phyloP scores from a whole-genome alignment of 1,140 invertebrate genomes.

The Teleopsis dalmanni region DNA sequence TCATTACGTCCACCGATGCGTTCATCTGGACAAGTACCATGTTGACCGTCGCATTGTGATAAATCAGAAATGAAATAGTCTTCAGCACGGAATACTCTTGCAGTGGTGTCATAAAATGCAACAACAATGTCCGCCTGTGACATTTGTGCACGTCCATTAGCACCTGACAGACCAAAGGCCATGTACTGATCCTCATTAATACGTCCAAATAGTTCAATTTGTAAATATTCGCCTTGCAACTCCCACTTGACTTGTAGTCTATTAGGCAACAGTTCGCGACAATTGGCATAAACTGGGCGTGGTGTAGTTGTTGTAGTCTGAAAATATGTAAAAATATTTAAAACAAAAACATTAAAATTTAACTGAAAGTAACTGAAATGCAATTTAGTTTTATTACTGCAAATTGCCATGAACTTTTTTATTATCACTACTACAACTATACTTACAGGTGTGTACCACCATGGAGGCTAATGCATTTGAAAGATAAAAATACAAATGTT shows the following conservation, averaged over 20 bases:
- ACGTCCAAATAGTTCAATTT: conserved; percentile 66
- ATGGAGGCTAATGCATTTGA: conserved; percentile 58
- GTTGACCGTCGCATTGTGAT: conserved; percentile 73
- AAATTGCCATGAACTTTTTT: background rate
- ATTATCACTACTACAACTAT: conserved; percentile 22
- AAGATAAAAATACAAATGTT: conserved; percentile 14
- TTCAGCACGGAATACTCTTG: conserved; percentile 62
- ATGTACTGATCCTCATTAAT: conserved; percentile 81
- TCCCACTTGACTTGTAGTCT: conserved; percentile 76
- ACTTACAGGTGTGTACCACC: conserved; percentile 88
- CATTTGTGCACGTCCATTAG: conserved; percentile 61
- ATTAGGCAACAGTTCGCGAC: conserved; percentile 69
- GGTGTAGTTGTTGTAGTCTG: conserved; percentile 57
- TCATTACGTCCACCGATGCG: conserved; percentile 75
- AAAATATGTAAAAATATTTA: background rate
- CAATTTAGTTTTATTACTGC: conserved; percentile 2
- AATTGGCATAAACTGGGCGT: conserved; percentile 56
- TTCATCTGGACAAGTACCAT: conserved; percentile 78
- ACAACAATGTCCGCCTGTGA: conserved; percentile 78
- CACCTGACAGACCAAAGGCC: conserved; percentile 76
- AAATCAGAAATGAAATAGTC: conserved; percentile 80
- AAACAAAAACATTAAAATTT: too few relatives aligned
- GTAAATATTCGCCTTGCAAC: conserved; percentile 61
- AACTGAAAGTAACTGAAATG: too few relatives aligned
- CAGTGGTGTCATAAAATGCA: conserved; percentile 66